phyloP scores from a whole-genome alignment of 2,797 vertebrate genomes.

The Macrochelys suwanniensis region DNA sequence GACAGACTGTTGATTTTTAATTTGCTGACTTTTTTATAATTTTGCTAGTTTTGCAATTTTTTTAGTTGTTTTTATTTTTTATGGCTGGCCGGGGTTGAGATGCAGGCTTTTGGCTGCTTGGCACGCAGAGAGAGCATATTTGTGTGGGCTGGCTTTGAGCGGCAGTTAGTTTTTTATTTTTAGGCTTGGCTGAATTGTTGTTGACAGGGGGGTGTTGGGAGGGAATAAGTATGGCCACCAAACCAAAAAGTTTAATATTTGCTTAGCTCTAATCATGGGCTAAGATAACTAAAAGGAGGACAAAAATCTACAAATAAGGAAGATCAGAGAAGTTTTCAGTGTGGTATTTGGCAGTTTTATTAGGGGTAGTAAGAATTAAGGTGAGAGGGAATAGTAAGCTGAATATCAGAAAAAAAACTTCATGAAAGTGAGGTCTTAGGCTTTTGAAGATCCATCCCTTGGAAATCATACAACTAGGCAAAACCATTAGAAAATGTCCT shows the following conservation, averaged over 20 bases:
- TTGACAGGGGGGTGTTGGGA: neutral
- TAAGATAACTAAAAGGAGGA: neutral
- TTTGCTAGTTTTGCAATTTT: too few species aligned
- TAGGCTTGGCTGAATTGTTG: too few species aligned
- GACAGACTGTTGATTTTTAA: too few species aligned
- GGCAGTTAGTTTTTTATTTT: too few species aligned
- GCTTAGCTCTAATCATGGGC: neutral
- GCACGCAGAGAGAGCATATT: too few species aligned
- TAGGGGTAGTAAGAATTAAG: neutral
- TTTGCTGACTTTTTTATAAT: too few species aligned
- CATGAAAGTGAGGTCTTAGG: neutral
- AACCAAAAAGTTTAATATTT: too few species aligned
- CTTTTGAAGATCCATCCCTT: neutral
- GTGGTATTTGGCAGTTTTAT: neutral
- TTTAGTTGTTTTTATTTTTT: too few species aligned
- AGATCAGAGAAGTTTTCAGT: neutral
- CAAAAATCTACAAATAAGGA: neutral
- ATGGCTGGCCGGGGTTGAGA: too few species aligned
- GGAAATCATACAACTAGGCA: neutral
- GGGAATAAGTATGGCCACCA: too few species aligned
- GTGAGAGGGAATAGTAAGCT: neutral
- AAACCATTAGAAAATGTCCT: neutral
- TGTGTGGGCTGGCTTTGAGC: too few species aligned
- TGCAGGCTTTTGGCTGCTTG: too few species aligned
- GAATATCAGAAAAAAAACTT: neutral